phyloP scores from a whole-genome alignment of 2,113 vertebrate genomes.

The Calonectris borealis region DNA sequence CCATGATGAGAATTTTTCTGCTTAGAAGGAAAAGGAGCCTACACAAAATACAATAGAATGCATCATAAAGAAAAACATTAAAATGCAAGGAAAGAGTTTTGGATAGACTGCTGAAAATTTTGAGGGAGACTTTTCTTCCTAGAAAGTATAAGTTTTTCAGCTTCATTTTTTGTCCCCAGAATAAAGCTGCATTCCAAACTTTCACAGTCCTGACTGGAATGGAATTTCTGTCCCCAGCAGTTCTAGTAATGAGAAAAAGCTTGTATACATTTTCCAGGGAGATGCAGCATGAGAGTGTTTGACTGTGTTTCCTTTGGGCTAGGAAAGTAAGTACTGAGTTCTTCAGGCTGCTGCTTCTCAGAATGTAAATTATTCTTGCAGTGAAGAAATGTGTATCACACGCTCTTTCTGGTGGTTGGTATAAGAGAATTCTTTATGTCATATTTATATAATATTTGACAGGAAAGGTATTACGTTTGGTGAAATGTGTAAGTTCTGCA shows the following conservation, averaged over 20 bases:
- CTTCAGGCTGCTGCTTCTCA: not conserved
- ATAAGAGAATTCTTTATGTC: not conserved
- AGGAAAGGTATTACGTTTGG: not conserved
- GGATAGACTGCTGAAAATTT: not conserved
- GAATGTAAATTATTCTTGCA: not conserved
- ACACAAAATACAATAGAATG: not conserved
- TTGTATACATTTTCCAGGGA: not conserved
- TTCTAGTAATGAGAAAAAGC: not conserved
- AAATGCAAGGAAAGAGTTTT: not conserved
- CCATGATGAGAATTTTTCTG: not conserved
- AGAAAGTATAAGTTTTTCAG: not conserved
- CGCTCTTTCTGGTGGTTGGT: not conserved
- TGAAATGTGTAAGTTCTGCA: not conserved
- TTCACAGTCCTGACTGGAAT: not conserved
- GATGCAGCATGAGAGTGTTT: not conserved
- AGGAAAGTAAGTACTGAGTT: not conserved
- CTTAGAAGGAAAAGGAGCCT: not conserved
- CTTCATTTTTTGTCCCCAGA: not conserved
- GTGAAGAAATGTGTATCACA: not conserved
- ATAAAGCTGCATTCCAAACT: not conserved
- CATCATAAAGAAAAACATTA: not conserved
- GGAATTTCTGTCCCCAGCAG: not conserved
- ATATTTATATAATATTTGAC: not conserved
- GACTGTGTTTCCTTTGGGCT: not conserved
- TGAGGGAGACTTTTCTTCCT: not conserved